Base-by-base conservation (phyloP, 2,797 vertebrate species). In the Squalus acanthias region DNA sequence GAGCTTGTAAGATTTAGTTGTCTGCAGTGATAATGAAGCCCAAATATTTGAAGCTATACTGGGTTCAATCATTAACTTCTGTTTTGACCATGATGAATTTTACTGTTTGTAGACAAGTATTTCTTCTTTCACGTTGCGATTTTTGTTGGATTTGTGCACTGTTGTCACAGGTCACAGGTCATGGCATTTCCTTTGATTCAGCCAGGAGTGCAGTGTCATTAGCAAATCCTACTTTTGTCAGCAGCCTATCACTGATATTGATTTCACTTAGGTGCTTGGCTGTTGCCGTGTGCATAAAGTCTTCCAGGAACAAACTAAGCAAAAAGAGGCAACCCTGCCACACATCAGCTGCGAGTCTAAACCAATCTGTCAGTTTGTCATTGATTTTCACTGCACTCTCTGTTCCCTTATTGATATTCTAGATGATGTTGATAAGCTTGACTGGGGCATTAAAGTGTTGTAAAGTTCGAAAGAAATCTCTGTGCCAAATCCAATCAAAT, bases 351-450 rank as follows among this genome's bases (percentile, higher is more conserved):
- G 24, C 24, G 60, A 33, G 24, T 95, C 69, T 74, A 39, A 95
- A 70, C 26, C 93, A 72, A 50, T 70, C 46, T 74, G 69, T 95
- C 46, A 95, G 46, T 95, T 46, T 53, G 50, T 53, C 69, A 53
- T 50, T 72, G 39, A 72, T 53, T 15, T 69, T 94, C 17, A 46
- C 33, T 67, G 5, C n/a, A 69, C 57, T 65, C 87, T 89, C 22
- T 72, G 46, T 53, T 72, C n/a, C 22, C 9, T 95, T n/a, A 95
- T 53, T 95, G 67, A 72, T 50, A 53, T 26, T 53, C 69, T 29
- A 33, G 93, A 72, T 91, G 88, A 63, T 95, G 93, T 72, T 46
- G 93, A 26, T 72, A 95, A 94, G 91, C n/a, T 94, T 39, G 5
- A 88, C 8, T 63, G 88, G 88, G 50, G 57, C 57, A 92, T 92